These are phyloP conservation scores for Epinephelus malabaricus DNA, from an alignment of 2,797 vertebrate species.

Conservation along the genomic window DNA sequence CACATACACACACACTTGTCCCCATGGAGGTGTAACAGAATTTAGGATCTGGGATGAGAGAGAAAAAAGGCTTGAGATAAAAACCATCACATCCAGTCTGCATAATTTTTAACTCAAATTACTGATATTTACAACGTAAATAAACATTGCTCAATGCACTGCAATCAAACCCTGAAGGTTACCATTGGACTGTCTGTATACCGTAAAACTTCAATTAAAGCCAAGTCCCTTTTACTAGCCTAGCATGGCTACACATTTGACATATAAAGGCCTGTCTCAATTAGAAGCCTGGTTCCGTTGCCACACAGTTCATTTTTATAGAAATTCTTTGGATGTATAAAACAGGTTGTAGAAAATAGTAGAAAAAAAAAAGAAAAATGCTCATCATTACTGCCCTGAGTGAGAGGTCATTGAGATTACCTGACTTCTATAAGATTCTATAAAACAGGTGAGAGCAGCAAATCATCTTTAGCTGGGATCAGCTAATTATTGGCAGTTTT, in stretches of 20 bases:
- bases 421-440: too few relatives aligned
- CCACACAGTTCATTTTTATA: too few relatives aligned
- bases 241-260: too few relatives aligned
- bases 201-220: too few relatives aligned
- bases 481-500: neutral
- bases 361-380: neutral
- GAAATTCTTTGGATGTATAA: too few relatives aligned
- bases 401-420: too few relatives aligned
- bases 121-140: neutral
- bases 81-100: slow-evolving; percentile 6
- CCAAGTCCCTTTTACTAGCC: too few relatives aligned
- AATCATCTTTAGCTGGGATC: neutral
- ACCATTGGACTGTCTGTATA: too few relatives aligned
- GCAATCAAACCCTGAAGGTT: too few relatives aligned
- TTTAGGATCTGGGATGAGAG: slow-evolving; percentile 75
- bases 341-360: neutral
- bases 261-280: too few relatives aligned
- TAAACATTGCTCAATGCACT: too few relatives aligned
- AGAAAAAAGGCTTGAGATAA: slow-evolving; percentile 24
- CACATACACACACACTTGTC: slow-evolving; percentile 45
- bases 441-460: neutral
- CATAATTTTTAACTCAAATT: neutral
- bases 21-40: slow-evolving; percentile 81
- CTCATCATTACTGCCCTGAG: neutral
- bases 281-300: too few relatives aligned